Evolutionary conservation across 2,113 vertebrate species (phyloP), one percentile per base, ranked within the genome.

Genomic region (Melanostigma gelatinosum): DNA sequence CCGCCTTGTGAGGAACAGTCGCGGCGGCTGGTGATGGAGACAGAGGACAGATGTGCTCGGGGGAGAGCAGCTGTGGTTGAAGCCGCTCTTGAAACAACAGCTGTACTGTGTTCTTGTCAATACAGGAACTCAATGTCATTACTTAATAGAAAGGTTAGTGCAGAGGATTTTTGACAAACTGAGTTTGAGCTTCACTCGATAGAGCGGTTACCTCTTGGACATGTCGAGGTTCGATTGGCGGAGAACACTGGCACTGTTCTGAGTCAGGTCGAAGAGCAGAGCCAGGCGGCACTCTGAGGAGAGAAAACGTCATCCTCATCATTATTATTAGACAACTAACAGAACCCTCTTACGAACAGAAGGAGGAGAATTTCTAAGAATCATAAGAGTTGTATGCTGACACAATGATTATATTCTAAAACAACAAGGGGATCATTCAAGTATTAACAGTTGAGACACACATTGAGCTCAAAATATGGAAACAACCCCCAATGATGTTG

Each of bases 271-370:
- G 80, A 97, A 94, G 64, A 98, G 87, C 64, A 98, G 79, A 86
- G 94, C 85, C 89, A 99, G 40, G 82, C 75, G 93, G 75, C 98
- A 98, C 8, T 91, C 98, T 99, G 91, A 15, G 38, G 81, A 82
- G 66, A 89, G 69, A 46, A 88, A 72, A 87, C 66, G 58, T 46
- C 38, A 78, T 34, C 16, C 18, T 55, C 10, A 55, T 57, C 4
- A 55, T 55, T 8, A 22, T 22, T 8, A 52, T 22, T 22, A 52
- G 10, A 48, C 6, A 61, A 13, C 29, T 27, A 44, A 40, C 3
- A 65, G 29, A 29, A 50, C 7, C 8, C 6, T 4, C 0, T 38
- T 11, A 72, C 1, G 29, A 29, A 13, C 24, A 62, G 58, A 32
- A 29, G 29, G 34, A 70, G 34, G 22, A 16, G 22, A 24, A 40